phyloP scores from a whole-genome alignment of 2,113 vertebrate genomes.

The Galbula dea region DNA sequence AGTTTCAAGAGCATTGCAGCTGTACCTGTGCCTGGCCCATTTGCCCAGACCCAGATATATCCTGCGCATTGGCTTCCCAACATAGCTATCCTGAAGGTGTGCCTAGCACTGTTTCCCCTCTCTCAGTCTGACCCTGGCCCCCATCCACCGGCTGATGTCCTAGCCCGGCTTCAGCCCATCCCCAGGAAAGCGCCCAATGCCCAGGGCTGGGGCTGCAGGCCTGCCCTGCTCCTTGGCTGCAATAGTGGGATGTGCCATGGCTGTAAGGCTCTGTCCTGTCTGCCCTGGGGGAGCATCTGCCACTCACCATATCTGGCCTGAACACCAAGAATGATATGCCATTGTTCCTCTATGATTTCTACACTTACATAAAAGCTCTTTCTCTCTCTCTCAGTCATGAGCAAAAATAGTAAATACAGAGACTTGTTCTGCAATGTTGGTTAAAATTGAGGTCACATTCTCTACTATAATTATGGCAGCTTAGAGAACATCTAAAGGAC shows the following conservation, averaged over 20 bases:
- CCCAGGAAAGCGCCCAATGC: background rate
- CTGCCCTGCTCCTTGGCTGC: background rate
- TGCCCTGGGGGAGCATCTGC: background rate
- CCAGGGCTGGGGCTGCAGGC: background rate
- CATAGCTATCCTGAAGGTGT: background rate
- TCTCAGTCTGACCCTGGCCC: background rate
- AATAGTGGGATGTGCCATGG: background rate
- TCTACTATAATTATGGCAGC: background rate
- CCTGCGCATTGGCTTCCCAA: background rate
- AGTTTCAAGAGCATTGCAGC: background rate
- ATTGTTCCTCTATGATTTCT: background rate
- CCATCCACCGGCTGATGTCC: background rate
- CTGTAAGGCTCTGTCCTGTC: too few relatives aligned
- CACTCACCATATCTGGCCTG: fast-evolving
- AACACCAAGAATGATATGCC: background rate
- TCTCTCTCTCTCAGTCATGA: background rate
- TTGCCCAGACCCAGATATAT: too few relatives aligned
- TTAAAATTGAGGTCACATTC: background rate
- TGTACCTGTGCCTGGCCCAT: background rate
- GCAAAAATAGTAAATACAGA: background rate
- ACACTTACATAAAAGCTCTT: background rate
- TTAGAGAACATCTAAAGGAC: background rate
- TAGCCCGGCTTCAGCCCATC: background rate
- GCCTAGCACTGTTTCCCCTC: background rate
- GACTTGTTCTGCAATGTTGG: background rate